Conservation (phyloP, 2,888 invertebrate genomes). For the Cybosia mesomella region DNA sequence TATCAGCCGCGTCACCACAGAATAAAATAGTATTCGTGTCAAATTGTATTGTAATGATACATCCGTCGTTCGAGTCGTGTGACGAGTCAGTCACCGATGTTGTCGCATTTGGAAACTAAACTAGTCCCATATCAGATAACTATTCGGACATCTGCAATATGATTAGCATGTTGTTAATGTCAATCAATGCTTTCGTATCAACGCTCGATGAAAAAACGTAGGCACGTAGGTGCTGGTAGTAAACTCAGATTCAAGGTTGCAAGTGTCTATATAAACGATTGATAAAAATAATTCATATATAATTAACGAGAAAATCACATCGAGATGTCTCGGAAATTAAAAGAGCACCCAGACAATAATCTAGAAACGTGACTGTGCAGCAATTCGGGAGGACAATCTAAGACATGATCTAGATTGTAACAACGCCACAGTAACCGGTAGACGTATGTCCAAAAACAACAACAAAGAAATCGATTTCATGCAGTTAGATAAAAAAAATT, state of each 20-base stretch:
- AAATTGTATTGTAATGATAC: slow-evolving; percentile 70
- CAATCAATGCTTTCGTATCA: slow-evolving; percentile 73
- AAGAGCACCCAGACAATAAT: slow-evolving; percentile 76
- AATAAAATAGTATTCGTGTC: slow-evolving; percentile 1
- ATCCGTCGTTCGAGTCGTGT: slow-evolving; percentile 55
- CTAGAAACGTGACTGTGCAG: slow-evolving; percentile 79
- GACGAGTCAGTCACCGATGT: slow-evolving; percentile 71
- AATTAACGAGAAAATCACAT: slow-evolving; percentile 80
- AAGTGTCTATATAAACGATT: slow-evolving; percentile 50
- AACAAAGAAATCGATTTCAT: slow-evolving; percentile 80
- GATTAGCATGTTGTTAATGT: slow-evolving; percentile 75
- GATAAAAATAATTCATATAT: slow-evolving; percentile 68
- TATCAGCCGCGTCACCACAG: slow-evolving; percentile 57
- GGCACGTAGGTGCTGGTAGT: slow-evolving; percentile 62
- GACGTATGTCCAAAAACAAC: slow-evolving; percentile 78
- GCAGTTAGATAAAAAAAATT: slow-evolving; percentile 68
- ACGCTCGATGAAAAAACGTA: slow-evolving; percentile 59
- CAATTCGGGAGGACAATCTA: slow-evolving; percentile 79
- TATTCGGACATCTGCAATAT: slow-evolving; percentile 74
- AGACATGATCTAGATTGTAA: slow-evolving; percentile 83
- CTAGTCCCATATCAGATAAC: slow-evolving; percentile 78
- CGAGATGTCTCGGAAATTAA: slow-evolving; percentile 75
- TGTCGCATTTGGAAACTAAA: slow-evolving; percentile 73
- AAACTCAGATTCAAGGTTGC: slow-evolving; percentile 66
- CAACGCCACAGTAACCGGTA: slow-evolving; percentile 76